Evolutionary conservation across 1,140 invertebrate genomes (phyloP), one percentile per base, ranked within the genome.

Genomic region (Bombus vancouverensis): DNA sequence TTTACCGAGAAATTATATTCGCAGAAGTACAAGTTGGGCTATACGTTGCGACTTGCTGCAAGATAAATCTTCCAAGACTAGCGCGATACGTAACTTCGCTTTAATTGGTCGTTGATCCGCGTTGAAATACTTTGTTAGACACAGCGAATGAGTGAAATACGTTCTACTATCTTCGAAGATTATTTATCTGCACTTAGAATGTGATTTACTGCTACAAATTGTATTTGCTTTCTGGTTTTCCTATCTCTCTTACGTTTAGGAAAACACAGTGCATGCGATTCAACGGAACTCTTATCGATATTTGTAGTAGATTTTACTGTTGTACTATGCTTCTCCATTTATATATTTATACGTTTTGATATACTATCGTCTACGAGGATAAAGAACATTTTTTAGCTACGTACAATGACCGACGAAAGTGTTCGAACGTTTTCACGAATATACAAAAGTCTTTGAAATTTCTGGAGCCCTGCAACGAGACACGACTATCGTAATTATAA

Each of bases 91-190:
- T 68, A 79, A 68, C 34, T 68, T 79, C 42, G 0, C 25, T 79
- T 68, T 79, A 79, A 79, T 79, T 70, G 62, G 42, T 47, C 77
- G 62, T 79, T 44, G 42, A 79, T 68, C 65, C 77, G 44, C 59
- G 6, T 70, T 37, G 32, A 37, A 68, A 25, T 68, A 37, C 42
- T 47, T 79, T 9, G 32, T 37, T 42, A 37, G 42, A 28, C 32
- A 34, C 22, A 18, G 32, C 5, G 25, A 25, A 47, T 10, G 42
- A 73, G 42, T n/a, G 62, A 47, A 47, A 65, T 73, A n/a, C 0
- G n/a, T 73, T 4, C 3, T n/a, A 28, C 1, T 15, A 72, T n/a
- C 39, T 32, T 70, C 22, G 3, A 70, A 70, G 22, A 39, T 70
- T 68, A 62, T n/a, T 62, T 62, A 62, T 15, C 8, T 34, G 15